Base-by-base conservation (phyloP, 2,797 vertebrate species). In the Antrozous pallidus region DNA sequence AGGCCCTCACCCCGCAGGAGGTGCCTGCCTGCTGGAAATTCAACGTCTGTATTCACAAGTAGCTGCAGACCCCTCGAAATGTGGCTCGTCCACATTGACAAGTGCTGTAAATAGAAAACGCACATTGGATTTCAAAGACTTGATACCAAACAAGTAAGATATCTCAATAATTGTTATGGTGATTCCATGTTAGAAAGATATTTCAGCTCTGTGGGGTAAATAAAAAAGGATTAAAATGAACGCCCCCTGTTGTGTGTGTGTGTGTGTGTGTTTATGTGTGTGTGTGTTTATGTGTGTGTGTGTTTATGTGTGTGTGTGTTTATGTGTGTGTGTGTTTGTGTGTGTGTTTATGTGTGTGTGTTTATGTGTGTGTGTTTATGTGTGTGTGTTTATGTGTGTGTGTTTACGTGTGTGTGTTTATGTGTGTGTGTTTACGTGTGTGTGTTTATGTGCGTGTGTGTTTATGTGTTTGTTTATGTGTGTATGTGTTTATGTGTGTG, bases 211-310 rank as follows among this genome's bases (percentile, higher is more conserved):
- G 36, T n/a, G 33, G 5, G 9, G 51, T 93, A 75, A 81, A 92
- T 49, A 67, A 65, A 94, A 91, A 47, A 38, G 13, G 77, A 70
- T 79, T 82, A 80, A 91, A 89, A 85, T 77, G 42, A 33, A 67
- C 0, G 1, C 70, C 80, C 75, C 33, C 11, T 67, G n/a, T 75
- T 28, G 51, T 51, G 51, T 4, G 24, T 12, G 2, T 70, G 5
- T 17, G 17, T 24, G 42, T 42, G 16, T 69, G 58, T 56, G 70
- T 38, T 8, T 33, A 10, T 4, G 24, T 12, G 2, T 70, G 5
- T 17, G 17, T 24, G 42, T 42, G 16, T 69, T 10, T 4, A 10
- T 12, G 2, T 70, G 5, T 17, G 17, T 24, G 42, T 42, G 16
- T 69, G 58, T 56, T 10, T 4, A 10, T 12, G 2, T 70, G 5